Base-by-base conservation (phyloP, 2,888 invertebrate species). In the Gonocerus acuteangulatus region DNA sequence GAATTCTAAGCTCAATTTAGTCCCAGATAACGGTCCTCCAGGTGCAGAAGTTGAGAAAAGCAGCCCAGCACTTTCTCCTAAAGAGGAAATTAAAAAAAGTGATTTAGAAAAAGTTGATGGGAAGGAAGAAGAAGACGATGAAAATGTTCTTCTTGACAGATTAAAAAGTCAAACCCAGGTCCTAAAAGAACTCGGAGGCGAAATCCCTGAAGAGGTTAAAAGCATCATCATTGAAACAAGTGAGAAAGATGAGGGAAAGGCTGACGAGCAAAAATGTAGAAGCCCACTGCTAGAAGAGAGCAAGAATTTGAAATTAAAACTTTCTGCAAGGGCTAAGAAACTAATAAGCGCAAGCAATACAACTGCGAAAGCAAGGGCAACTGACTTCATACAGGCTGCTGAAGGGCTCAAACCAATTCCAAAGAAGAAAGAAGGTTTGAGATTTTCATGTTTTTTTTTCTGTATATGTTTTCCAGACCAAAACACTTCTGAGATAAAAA, bases 121-220 rank as follows among this genome's bases (percentile, higher is more conserved):
- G 16, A 48, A 48, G 49, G 45, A 32, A 2, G 56, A 57, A 1
- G 57, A 57, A 42, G 67, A 68, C 15, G 65, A 75, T 61, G 77
- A 78, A 77, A 78, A 77, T 75, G 77, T 77, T 75, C 79, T 80
- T 75, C 77, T 80, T 75, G 77, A 72, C 62, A 73, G 71, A 68
- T 68, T 80, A 36, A 78, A 77, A 70, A 76, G 77, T 60, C 78
- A 80, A 72, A 79, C 80, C 0, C 76, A 75, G 67, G 67, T 80
- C 23, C 69, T 81, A 61, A 78, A 79, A 69, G 78, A 78, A 67
- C 71, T 80, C 0, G 80, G 80, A 1, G 79, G 80, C 0, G 77
- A 79, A 68, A 68, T 80, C 62, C 80, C 79, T 0, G 73, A 73
- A 19, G 79, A 79, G 18, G 67, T 79, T 6, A 75, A 77, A 67